phyloP scores from a whole-genome alignment of 2,888 invertebrate genomes.

The Cremastobaeus sp. region DNA sequence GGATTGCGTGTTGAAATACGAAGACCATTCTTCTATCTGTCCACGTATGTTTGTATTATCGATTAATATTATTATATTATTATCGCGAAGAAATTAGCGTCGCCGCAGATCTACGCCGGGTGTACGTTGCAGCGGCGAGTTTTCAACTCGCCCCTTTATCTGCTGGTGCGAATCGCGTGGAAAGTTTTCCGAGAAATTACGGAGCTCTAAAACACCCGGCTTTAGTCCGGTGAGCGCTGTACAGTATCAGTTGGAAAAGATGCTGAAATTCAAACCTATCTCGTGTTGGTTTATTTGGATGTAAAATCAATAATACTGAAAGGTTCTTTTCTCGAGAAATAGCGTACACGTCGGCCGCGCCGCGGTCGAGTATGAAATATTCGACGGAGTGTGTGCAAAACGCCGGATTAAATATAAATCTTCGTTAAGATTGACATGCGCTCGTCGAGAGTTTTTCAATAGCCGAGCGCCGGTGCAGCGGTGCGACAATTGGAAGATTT shows the following conservation, averaged over 20 bases:
- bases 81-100: conserved; percentile 17
- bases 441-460: neutral
- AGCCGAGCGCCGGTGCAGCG: neutral
- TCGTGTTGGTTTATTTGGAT: conserved; percentile 17
- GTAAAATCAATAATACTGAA: conserved; percentile 20
- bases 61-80: no score
- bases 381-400: conserved; percentile 2
- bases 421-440: neutral
- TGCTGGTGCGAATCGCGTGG: no score
- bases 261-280: conserved; percentile 13
- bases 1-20: conserved; percentile 41
- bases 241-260: conserved; percentile 17
- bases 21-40: conserved; percentile 28
- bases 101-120: neutral
- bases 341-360: no score
- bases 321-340: no score
- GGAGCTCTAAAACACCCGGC: neutral
- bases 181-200: conserved; percentile 8
- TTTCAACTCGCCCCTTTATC: no score
- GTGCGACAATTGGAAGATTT: conserved; percentile 8
- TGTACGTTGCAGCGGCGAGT: no score
- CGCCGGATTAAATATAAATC: conserved; percentile 10
- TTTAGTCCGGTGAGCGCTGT: conserved; percentile 1
- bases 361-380: conserved; percentile 7
- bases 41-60: conserved; percentile 10